Evolutionary conservation across 2,113 vertebrate species (phyloP).

Genomic region (Nannospalax galili): DNA sequence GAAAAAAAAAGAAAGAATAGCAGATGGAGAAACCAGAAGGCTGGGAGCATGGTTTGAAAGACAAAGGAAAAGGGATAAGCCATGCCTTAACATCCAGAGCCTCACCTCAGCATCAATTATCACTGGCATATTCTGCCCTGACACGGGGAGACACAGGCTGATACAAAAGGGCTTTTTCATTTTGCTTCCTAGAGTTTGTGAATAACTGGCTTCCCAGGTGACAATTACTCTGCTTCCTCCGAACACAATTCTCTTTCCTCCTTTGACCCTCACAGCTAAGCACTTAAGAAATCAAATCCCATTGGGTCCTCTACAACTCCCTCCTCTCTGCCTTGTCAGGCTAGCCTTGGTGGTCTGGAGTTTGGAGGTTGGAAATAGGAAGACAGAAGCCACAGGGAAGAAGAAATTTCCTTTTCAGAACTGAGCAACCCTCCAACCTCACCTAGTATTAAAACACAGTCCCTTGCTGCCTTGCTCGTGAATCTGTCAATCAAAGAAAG

Average conservation of each 20-base stretch:
- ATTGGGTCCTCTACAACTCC: not conserved
- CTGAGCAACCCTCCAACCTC: not conserved
- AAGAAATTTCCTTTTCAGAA: conserved; percentile 53
- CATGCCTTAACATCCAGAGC: not conserved
- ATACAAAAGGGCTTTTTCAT: conserved; percentile 63
- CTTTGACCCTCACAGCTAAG: not conserved
- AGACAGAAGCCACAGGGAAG: conserved; percentile 27
- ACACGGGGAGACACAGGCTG: not conserved
- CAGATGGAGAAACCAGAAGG: conserved; percentile 47
- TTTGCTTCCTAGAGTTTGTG: conserved; percentile 59
- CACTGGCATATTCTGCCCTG: conserved; percentile 4
- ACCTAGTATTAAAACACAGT: conserved; percentile 38
- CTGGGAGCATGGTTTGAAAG: not conserved
- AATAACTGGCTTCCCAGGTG: conserved; percentile 65
- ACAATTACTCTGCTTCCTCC: conserved; percentile 61
- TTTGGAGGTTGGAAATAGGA: conserved; percentile 33
- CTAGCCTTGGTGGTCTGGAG: conserved; percentile 33
- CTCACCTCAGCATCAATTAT: conserved; percentile 5
- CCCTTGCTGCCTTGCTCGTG: not conserved
- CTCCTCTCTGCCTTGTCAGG: conserved; percentile 10
- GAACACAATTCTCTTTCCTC: not conserved
- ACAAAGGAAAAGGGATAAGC: conserved; percentile 41
- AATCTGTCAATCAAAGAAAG: conserved; percentile 14
- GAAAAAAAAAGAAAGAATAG: not conserved
- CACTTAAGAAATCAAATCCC: conserved; percentile 44